phyloP scores from a whole-genome alignment of 2,113 vertebrate genomes.

The Nibea albiflora region DNA sequence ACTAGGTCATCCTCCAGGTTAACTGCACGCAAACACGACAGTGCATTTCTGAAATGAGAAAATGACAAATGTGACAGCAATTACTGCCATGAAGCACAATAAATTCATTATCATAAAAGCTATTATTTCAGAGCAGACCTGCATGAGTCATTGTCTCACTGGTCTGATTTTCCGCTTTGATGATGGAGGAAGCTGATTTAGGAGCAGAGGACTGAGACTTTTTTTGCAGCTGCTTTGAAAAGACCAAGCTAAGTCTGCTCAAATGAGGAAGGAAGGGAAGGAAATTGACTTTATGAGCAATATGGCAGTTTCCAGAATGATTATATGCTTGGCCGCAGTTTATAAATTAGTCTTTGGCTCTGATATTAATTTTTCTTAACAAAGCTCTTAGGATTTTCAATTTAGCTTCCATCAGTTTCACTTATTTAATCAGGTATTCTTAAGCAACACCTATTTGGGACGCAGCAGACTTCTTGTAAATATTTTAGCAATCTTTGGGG shows the following conservation, averaged over 20 bases:
- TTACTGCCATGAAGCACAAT: conserved; percentile 15
- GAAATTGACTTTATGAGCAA: conserved; percentile 18
- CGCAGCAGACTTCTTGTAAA: conserved; percentile 4
- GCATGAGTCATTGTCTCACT: conserved; percentile 15
- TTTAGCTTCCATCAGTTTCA: background rate
- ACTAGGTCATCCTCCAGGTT: conserved; percentile 10
- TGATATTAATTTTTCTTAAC: conserved; percentile 2
- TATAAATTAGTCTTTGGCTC: conserved; percentile 10
- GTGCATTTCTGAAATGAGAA: conserved; percentile 9
- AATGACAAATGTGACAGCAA: conserved; percentile 31
- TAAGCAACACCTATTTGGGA: background rate
- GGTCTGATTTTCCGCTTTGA: conserved; percentile 4
- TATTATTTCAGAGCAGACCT: conserved; percentile 29
- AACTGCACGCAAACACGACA: conserved; percentile 1
- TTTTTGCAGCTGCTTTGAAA: background rate
- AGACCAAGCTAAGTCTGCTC: conserved; percentile 9
- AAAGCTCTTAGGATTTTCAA: background rate
- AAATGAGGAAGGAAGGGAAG: background rate
- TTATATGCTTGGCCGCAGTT: conserved; percentile 2
- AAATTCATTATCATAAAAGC: conserved; percentile 39
- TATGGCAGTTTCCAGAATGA: conserved; percentile 8
- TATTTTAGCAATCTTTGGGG: background rate
- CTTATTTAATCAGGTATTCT: background rate
- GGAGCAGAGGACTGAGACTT: conserved; percentile 18
- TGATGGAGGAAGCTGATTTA: conserved; percentile 25